Evolutionary conservation across 2,797 vertebrate species (phyloP), one percentile per base, ranked within the genome.

Genomic region (Peromyscus aztecus): DNA sequence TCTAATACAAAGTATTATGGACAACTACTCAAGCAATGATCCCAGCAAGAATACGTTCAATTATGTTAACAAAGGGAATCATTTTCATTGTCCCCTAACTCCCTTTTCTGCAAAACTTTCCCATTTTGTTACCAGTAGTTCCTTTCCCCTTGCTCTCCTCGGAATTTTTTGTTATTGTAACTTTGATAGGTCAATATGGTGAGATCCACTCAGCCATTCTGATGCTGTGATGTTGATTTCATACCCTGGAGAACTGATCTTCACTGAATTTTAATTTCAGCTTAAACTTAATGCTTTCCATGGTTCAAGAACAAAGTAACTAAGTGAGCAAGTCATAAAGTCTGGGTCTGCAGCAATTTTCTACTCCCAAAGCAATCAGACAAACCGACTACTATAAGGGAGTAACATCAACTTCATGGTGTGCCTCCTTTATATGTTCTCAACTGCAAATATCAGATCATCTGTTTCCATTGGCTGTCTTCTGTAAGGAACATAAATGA

Each of bases 221-320:
- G 89, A 40, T 43, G 77, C 40, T 97, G 31, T 92, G 43, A 77
- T 91, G 71, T 97, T 49, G 91, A 90, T 94, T 94, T 63, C 19
- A 2, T 71, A 40, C 27, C 52, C 85, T 59, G 6, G 6, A 94
- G 77, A 85, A 84, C 29, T 97, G 94, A 71, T 75, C 52, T 97
- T 96, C 92, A 63, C 10, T 97, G 86, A 89, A 85, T 94, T 94
- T 94, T 95, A 67, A 95, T 96, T 97, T 97, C 95, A 96, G 0
- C 81, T 49, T 21, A 84, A 91, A 97, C n/a, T 78, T 96, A 57
- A 84, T 80, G 52, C 87, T 78, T 82, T 95, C 31, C 21, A 0
- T 37, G 89, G 85, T 57, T 93, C 10, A 46, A 95, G 95, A 97
- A 93, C 24, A 14, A 84, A 95, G 0, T 65, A 73, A n/a, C 34